phyloP scores from a whole-genome alignment of 1,140 invertebrate species.

The Aphis gossypii region DNA sequence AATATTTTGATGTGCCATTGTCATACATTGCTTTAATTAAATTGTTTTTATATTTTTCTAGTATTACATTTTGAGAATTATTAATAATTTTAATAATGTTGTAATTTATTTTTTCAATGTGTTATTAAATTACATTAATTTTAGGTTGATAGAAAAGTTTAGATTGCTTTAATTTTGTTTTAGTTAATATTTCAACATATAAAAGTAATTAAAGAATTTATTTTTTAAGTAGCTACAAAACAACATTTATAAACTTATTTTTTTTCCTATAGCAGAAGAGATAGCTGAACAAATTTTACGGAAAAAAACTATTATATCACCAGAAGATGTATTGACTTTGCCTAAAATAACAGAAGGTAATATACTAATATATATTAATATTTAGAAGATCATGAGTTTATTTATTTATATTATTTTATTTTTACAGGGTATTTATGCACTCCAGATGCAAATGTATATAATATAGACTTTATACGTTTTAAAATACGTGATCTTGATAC shows the following conservation, averaged over 20 bases:
- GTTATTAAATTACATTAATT: too few species aligned
- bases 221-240: not conserved
- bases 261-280: not conserved
- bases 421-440: conserved; percentile 86
- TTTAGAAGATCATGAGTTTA: not conserved
- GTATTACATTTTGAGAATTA: too few species aligned
- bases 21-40: not conserved
- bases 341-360: conserved; percentile 41
- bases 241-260: not conserved
- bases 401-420: not conserved
- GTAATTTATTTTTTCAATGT: not conserved
- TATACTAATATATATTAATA: not conserved
- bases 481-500: conserved; percentile 96
- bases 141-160: too few species aligned
- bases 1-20: too few species aligned
- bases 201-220: not conserved
- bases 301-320: conserved; percentile 28
- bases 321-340: conserved; percentile 40
- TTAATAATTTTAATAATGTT: not conserved
- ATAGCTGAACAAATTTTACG: not conserved
- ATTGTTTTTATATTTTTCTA: not conserved
- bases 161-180: too few species aligned
- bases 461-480: conserved; percentile 97
- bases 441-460: conserved; percentile 94
- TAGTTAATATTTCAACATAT: too few species aligned